phyloP scores from a whole-genome alignment of 2,113 vertebrate genomes.

The Brachionichthys hirsutus region DNA sequence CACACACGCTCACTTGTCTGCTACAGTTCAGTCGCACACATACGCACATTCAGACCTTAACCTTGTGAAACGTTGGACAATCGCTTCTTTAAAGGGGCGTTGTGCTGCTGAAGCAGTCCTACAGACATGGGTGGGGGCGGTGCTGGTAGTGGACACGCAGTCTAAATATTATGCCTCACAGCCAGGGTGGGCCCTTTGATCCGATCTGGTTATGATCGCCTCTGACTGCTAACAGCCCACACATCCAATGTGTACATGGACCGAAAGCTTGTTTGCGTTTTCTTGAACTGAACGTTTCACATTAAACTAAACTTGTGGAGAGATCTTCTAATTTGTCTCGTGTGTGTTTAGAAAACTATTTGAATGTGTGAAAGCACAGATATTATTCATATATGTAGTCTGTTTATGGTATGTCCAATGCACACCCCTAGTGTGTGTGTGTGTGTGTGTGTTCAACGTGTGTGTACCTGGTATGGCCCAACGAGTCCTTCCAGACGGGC shows the following conservation, averaged over 20 bases:
- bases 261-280: conserved; percentile 22
- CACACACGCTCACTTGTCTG: conserved; percentile 14
- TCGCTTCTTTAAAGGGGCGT: conserved; percentile 48
- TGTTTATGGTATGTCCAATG: neutral
- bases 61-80: conserved; percentile 41
- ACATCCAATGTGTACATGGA: conserved; percentile 34
- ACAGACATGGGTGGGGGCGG: conserved; percentile 59
- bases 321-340: neutral
- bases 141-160: conserved; percentile 52
- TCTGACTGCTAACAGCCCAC: conserved; percentile 44
- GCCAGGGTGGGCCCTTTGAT: conserved; percentile 68
- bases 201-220: conserved; percentile 55
- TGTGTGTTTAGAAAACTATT: neutral
- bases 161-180: conserved; percentile 77
- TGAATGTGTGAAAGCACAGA: neutral
- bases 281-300: conserved; percentile 9
- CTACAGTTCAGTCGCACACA: conserved; percentile 22
- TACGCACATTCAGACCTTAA: conserved; percentile 16
- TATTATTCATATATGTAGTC: neutral
- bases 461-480: conserved; percentile 92
- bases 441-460: neutral
- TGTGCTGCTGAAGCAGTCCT: conserved; percentile 43
- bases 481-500: conserved; percentile 93
- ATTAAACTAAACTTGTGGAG: conserved; percentile 11
- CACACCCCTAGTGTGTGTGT: neutral